Evolutionary conservation across 2,797 vertebrate genomes (phyloP).

Genomic region (Masticophis lateralis): DNA sequence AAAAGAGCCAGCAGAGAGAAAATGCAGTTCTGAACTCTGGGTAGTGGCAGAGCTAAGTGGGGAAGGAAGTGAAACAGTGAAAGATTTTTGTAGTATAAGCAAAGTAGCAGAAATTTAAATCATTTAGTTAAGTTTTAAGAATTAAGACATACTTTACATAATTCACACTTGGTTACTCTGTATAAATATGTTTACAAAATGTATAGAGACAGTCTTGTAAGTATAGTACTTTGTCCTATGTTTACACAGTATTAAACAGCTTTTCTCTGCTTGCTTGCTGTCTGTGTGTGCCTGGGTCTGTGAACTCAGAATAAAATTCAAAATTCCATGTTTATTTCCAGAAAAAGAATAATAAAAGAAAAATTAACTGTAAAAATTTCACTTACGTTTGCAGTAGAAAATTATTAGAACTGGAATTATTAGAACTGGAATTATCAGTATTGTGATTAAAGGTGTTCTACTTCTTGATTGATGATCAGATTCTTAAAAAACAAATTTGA

Average conservation of each 20-base stretch:
- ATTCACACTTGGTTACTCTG: neutral
- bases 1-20: neutral
- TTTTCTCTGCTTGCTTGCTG: neutral
- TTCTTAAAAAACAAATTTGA: neutral
- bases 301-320: neutral
- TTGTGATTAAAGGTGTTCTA: neutral
- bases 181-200: neutral
- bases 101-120: neutral
- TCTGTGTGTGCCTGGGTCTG: neutral
- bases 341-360: neutral
- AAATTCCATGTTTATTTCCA: neutral
- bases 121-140: neutral
- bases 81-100: neutral
- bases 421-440: neutral
- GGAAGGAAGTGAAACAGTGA: neutral
- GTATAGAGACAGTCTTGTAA: neutral
- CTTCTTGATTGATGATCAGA: neutral
- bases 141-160: neutral
- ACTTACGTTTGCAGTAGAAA: neutral
- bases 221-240: neutral
- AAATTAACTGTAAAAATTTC: neutral
- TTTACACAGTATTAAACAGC: neutral
- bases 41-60: neutral
- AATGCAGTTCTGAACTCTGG: neutral
- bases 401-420: neutral